Base-by-base conservation (phyloP, 1,140 invertebrate species). In the Leptinotarsa texana region DNA sequence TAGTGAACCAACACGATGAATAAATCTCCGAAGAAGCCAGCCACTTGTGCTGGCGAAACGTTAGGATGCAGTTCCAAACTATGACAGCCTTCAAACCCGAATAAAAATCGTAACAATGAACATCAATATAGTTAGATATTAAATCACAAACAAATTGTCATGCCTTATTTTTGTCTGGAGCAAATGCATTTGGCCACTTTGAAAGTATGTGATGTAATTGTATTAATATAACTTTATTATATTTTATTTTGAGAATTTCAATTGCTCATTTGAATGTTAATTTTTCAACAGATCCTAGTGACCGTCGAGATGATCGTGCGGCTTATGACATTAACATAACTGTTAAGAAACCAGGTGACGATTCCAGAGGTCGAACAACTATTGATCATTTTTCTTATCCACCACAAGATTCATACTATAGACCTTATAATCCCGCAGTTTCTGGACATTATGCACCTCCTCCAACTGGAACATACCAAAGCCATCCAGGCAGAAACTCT, bases 271-370 rank as follows among this genome's bases (percentile, higher is more conserved):
- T 8, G 0, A 57, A 17, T 57, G 2, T 17, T 4, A 57, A 57
- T 57, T 15, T 57, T 17, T 57, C 51, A 18, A 21, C 21, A 65
- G 63, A n/a, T 65, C 22, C 63, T 65, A 65, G 27, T 21, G 21
- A 33, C 8, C n/a, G 3, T 15, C 21, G 63, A 15, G 63, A 65
- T 65, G 63, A 65, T 65, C 63, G 21, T 65, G 1, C 63, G 21
- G 1, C 63, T 21, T 65, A 65, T 21, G 63, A 65, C 22, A 65
- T 65, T 13, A 65, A 65, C 27, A 65, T 65, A 65, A 65, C 63
- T 21, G 63, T 65, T 21, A 65, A 65, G 13, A 65, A 65, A 65
- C 63, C 17, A 24, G 63, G 27, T 5, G 63, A 65, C 0, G 21
- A 15, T 33, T 21, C 15, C 63, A 24, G 63, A 22, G 21, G 27